Evolutionary conservation across 2,797 vertebrate genomes (phyloP).

Genomic region (Trachurus trachurus): DNA sequence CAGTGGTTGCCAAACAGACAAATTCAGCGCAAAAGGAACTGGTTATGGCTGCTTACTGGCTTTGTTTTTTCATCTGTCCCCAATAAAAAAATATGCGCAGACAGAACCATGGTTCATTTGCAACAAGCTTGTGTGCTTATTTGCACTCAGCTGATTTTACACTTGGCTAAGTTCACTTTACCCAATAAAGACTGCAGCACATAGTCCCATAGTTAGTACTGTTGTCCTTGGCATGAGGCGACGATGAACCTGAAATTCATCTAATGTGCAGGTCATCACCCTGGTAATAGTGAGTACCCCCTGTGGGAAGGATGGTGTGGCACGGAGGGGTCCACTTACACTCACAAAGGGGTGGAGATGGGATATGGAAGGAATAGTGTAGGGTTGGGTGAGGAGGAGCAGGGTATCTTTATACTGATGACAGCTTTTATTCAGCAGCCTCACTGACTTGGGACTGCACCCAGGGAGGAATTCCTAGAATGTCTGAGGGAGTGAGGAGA

Average conservation of each 20-base stretch:
- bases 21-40: constrained; percentile 1
- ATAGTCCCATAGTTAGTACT: constrained; percentile 10
- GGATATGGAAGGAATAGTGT: constrained; percentile 45
- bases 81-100: constrained; percentile 26
- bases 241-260: constrained; percentile 38
- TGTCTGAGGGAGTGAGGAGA: constrained; percentile 67
- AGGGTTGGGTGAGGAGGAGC: constrained; percentile 39
- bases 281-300: constrained; percentile 11
- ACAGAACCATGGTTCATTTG: constrained; percentile 8
- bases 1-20: background rate
- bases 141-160: constrained; percentile 21
- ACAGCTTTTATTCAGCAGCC: constrained; percentile 77
- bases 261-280: constrained; percentile 49
- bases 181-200: constrained; percentile 17
- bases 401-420: constrained; percentile 71
- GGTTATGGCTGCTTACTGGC: background rate
- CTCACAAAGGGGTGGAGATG: constrained; percentile 42
- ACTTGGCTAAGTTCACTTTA: constrained; percentile 19
- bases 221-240: constrained; percentile 27
- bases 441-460: constrained; percentile 50
- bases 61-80: constrained; percentile 3
- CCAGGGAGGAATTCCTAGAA: constrained; percentile 73
- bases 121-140: constrained; percentile 5
- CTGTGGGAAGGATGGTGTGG: constrained; percentile 28
- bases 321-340: constrained; percentile 32